These are phyloP conservation scores for Harpalus rubripes DNA, from an alignment of 2,888 invertebrate genomes.

Conservation along the genomic window DNA sequence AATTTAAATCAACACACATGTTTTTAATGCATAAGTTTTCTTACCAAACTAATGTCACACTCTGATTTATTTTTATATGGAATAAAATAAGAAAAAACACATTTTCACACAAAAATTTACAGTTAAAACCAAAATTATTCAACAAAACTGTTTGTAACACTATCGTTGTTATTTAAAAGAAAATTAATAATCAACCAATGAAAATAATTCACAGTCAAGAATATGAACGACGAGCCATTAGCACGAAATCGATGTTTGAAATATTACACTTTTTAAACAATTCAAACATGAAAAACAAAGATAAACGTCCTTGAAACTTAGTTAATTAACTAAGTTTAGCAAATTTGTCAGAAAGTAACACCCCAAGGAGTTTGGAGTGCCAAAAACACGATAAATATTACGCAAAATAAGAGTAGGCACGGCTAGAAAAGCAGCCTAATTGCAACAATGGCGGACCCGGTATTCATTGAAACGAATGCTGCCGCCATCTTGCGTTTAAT, in stretches of 20 bases:
- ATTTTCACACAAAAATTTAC: slow-evolving; percentile 15
- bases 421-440: slow-evolving; percentile 76
- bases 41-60: slow-evolving; percentile 64
- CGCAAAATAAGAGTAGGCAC: slow-evolving; percentile 74
- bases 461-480: slow-evolving; percentile 74
- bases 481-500: slow-evolving; percentile 74
- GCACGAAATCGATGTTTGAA: slow-evolving; percentile 75
- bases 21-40: slow-evolving; percentile 42
- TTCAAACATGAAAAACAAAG: slow-evolving; percentile 51
- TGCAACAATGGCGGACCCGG: slow-evolving; percentile 78
- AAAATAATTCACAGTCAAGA: slow-evolving; percentile 68
- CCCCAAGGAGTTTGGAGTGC: slow-evolving; percentile 33
- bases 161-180: slow-evolving; percentile 51
- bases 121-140: slow-evolving; percentile 15
- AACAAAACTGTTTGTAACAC: slow-evolving; percentile 16
- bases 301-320: slow-evolving; percentile 46
- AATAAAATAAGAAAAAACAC: slow-evolving; percentile 44
- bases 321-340: slow-evolving; percentile 37
- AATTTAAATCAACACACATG: slow-evolving; percentile 52
- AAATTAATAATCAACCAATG: slow-evolving; percentile 62
- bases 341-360: slow-evolving; percentile 58
- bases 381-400: slow-evolving; percentile 72
- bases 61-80: slow-evolving; percentile 44
- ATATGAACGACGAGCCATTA: slow-evolving; percentile 72
- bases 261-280: slow-evolving; percentile 70